Evolutionary conservation across 2,113 vertebrate species (phyloP), one percentile per base, ranked within the genome.

Genomic region (Archocentrus centrarchus): DNA sequence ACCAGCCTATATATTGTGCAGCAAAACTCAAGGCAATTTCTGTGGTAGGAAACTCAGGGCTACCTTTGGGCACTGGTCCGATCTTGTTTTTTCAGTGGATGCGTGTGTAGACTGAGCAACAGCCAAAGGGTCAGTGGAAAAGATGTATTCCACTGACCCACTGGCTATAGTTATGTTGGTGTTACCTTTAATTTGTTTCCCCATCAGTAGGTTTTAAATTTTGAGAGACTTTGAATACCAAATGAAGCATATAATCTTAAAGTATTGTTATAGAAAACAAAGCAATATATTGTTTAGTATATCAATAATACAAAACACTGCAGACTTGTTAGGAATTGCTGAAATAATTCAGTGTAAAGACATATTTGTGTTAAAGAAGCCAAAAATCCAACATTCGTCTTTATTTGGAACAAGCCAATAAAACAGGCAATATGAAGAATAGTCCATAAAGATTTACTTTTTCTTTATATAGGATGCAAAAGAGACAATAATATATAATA

Each of bases 351-450:
- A 39, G 81, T 63, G 17, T 64, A 70, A 88, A 92, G 91, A 88
- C 86, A 93, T 79, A 83, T 50, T 87, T 87, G 75, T 92, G 89
- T 95, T 91, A 90, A 93, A 90, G 87, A 93, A 85, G 86, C 85
- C 88, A 93, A 94, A 93, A 95, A 93, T 89, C 86, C 90, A 94
- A 95, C 92, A 92, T 94, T 95, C 90, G 80, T 93, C 81, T 94
- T 96, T 95, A 96, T 96, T 96, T 95, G 84, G 89, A 95, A 95
- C 93, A 95, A 93, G 95, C 92, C 93, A 91, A 89, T 89, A 95
- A 96, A 96, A 96, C 96, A 96, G 94, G 96, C 96, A 96, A 95
- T 95, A 96, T 92, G 93, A 95, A 95, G 94, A 94, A 93, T 90
- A 94, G 94, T 95, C 90, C 94, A 93, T 94, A 95, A 95, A 95